Percentiles rank a stretch among this genome's conserved stretches.
Evolutionary conservation across 2,113 vertebrate species (phyloP).

Genomic region (Podarcis cretensis): DNA sequence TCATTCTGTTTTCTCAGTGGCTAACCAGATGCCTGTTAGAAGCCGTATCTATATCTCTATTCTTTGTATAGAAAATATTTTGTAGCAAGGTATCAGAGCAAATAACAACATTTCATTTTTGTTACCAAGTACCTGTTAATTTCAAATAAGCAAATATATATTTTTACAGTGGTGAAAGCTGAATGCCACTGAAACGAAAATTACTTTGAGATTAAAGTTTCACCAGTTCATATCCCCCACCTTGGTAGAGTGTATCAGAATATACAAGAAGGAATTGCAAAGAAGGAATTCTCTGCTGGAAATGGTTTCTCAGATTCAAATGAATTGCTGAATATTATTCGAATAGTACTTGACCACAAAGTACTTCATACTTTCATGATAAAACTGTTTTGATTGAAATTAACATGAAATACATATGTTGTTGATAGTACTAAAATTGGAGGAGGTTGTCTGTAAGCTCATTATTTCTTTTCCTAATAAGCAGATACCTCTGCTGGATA

Average conservation of each 20-base stretch:
- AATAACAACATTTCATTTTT: background rate
- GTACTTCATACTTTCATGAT: background rate
- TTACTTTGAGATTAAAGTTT: constrained; percentile 44
- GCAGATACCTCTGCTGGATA: background rate
- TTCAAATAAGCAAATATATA: constrained; percentile 24
- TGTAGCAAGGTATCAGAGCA: background rate
- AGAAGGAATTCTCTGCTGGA: background rate
- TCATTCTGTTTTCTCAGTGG: no score
- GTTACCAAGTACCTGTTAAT: background rate
- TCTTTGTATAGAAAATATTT: no score
- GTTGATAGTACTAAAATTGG: background rate
- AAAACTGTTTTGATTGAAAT: background rate
- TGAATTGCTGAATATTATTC: constrained; percentile 33
- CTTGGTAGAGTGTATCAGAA: constrained; percentile 9
- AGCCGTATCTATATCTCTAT: no score
- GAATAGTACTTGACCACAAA: background rate
- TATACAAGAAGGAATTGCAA: constrained; percentile 24
- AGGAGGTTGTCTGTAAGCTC: background rate
- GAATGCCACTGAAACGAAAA: background rate
- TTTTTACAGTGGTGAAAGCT: constrained; percentile 42
- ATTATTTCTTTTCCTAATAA: constrained; percentile 22
- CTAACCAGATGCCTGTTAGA: no score
- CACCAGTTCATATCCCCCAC: constrained; percentile 27
- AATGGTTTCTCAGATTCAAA: constrained; percentile 23
- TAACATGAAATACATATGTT: constrained; percentile 28